A percentile compares a stretch with the other conserved stretches of the same genome.
Evolutionary conservation across 2,797 vertebrate species (phyloP).

Genomic region (Poecilia velifera): DNA sequence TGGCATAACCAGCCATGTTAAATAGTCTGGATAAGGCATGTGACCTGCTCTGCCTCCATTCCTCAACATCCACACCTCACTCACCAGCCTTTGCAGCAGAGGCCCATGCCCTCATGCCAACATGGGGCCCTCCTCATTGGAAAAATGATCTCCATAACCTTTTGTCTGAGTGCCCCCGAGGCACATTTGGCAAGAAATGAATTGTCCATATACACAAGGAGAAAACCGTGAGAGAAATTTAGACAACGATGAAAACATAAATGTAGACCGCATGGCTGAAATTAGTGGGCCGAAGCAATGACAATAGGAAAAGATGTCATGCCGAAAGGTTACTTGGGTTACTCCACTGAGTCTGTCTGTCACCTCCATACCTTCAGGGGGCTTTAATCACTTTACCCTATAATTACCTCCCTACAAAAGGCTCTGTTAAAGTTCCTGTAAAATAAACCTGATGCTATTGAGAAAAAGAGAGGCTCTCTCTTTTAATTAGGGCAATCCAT

Average conservation of each 20-base stretch:
- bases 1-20: slow-evolving; percentile 81
- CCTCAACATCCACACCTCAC: slow-evolving; percentile 66
- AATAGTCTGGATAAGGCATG: slow-evolving; percentile 79
- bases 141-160: slow-evolving; percentile 75
- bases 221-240: slow-evolving; percentile 39
- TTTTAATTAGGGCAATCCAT: slow-evolving; percentile 88
- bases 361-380: slow-evolving; percentile 84
- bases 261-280: slow-evolving; percentile 69
- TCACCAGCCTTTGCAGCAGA: slow-evolving; percentile 39
- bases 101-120: slow-evolving; percentile 70
- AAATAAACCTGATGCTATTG: slow-evolving; percentile 85
- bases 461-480: slow-evolving; percentile 79
- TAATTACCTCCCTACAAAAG: slow-evolving; percentile 86
- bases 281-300: slow-evolving; percentile 76
- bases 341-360: slow-evolving; percentile 83
- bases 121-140: slow-evolving; percentile 57
- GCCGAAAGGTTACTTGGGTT: slow-evolving; percentile 87
- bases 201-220: slow-evolving; percentile 63
- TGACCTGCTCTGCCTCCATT: slow-evolving; percentile 83
- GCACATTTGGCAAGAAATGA: slow-evolving; percentile 73
- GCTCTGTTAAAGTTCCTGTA: slow-evolving; percentile 85
- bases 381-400: slow-evolving; percentile 86
- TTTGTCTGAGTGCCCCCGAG: slow-evolving; percentile 73
- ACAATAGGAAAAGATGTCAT: slow-evolving; percentile 83
- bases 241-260: slow-evolving; percentile 41